These are phyloP conservation scores for Lethenteron camtschaticum DNA, from an alignment of 2,113 vertebrate species.

Conservation along the genomic window DNA sequence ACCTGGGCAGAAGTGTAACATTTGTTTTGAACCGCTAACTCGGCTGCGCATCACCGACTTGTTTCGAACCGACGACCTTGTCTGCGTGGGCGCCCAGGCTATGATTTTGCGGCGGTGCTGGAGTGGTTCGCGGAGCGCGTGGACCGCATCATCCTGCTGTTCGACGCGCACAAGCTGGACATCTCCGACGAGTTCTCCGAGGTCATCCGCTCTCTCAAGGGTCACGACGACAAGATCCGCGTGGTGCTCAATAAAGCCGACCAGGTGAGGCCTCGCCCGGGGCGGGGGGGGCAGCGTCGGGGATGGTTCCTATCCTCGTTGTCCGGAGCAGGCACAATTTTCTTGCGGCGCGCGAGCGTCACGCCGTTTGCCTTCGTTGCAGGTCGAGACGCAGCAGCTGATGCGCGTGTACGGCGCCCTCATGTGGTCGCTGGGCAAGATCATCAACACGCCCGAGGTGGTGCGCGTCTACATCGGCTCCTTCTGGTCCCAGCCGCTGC, in stretches of 20 bases:
- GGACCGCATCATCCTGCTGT: slow-evolving; percentile 67
- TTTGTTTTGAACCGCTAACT: too few relatives aligned
- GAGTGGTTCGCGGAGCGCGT: slow-evolving; percentile 76
- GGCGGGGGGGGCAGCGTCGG: too few relatives aligned
- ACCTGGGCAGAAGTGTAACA: too few relatives aligned
- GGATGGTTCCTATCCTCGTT: too few relatives aligned
- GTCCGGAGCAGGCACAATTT: too few relatives aligned
- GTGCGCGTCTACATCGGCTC: slow-evolving; percentile 74
- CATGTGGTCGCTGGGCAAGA: slow-evolving; percentile 83
- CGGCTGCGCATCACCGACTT: too few relatives aligned
- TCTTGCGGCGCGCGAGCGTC: too few relatives aligned
- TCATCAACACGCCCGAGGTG: slow-evolving; percentile 65
- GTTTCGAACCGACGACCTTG: too few relatives aligned
- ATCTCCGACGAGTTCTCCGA: slow-evolving; percentile 76
- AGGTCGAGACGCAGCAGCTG: slow-evolving; percentile 61
- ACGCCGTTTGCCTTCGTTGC: not conserved
- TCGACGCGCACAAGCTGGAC: slow-evolving; percentile 78
- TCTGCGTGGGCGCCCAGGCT: slow-evolving; percentile 25
- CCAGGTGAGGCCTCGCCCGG: slow-evolving; percentile 21
- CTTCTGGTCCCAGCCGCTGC: slow-evolving; percentile 68
- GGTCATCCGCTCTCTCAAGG: slow-evolving; percentile 53
- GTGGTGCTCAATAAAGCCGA: slow-evolving; percentile 87
- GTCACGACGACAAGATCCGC: slow-evolving; percentile 76
- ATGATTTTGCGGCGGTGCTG: slow-evolving; percentile 62
- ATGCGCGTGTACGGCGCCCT: slow-evolving; percentile 77